Conservation (phyloP, 1,140 invertebrate genomes). For the Oreohelix idahoensis region DNA sequence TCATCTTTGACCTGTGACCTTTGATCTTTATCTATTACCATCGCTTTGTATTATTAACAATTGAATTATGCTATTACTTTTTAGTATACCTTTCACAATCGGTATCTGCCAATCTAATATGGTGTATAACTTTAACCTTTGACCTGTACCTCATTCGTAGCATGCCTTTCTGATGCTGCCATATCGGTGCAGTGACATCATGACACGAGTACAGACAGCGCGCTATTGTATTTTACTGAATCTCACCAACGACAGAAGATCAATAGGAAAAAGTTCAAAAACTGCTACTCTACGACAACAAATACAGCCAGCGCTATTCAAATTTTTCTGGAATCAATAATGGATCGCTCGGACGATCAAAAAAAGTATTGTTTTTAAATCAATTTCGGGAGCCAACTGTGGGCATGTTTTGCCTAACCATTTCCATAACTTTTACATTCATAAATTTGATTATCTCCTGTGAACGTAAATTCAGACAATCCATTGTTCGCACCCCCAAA, state of each 20-base stretch:
- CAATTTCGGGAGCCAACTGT: not conserved
- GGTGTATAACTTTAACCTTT: no score
- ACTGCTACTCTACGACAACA: not conserved
- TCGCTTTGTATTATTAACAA: no score
- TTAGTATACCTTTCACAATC: no score
- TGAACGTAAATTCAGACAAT: not conserved
- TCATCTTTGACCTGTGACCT: no score
- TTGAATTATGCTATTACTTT: no score
- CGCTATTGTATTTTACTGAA: not conserved
- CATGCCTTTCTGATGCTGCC: no score
- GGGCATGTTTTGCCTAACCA: not conserved
- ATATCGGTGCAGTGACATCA: no score
- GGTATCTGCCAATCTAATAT: no score
- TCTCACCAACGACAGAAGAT: not conserved
- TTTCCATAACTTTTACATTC: slow-evolving; percentile 12
- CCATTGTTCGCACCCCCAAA: not conserved
- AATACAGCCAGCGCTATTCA: not conserved
- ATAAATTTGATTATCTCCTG: not conserved
- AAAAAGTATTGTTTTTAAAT: not conserved
- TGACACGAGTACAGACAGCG: no score
- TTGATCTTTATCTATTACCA: no score
- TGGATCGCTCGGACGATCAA: not conserved
- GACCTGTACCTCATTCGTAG: no score
- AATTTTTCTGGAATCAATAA: not conserved
- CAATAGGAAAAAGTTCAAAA: not conserved